A percentile compares a stretch with the other conserved stretches of the same genome.
phyloP scores from a whole-genome alignment of 2,113 vertebrate genomes.

The Cavia porcellus region DNA sequence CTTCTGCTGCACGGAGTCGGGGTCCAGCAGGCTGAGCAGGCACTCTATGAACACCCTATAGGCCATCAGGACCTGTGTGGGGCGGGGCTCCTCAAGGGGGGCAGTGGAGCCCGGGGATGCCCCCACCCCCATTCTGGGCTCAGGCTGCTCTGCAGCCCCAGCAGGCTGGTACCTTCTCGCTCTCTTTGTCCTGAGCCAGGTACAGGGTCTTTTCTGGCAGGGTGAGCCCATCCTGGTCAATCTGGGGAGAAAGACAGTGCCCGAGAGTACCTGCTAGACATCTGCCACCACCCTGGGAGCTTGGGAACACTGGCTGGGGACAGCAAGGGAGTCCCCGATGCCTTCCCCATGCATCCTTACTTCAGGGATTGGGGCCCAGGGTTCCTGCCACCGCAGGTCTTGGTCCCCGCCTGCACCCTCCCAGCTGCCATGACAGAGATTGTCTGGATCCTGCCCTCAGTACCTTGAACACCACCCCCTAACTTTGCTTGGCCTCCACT shows the following conservation, averaged over 20 bases:
- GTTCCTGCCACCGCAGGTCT: background rate
- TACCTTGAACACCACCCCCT: no score
- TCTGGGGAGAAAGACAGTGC: constrained; percentile 84
- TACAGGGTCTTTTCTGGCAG: constrained; percentile 95
- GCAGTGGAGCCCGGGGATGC: rapidly evolving
- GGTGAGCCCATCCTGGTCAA: constrained; percentile 97
- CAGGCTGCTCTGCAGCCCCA: background rate
- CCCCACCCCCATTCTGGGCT: rapidly evolving
- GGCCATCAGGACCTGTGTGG: constrained; percentile 92
- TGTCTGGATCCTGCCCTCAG: constrained; percentile 77
- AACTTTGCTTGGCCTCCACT: no score
- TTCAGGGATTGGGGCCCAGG: background rate
- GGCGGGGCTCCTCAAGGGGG: background rate
- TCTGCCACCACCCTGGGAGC: background rate
- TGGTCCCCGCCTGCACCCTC: background rate
- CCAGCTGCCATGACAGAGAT: constrained; percentile 34
- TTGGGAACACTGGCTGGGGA: background rate
- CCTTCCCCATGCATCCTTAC: background rate
- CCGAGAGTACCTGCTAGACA: background rate
- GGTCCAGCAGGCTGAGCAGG: constrained; percentile 95
- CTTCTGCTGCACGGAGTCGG: constrained; percentile 93
- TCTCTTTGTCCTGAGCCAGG: constrained; percentile 95
- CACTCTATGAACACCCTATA: constrained; percentile 97
- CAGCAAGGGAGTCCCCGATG: background rate
- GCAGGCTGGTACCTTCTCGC: constrained; percentile 90